phyloP scores from a whole-genome alignment of 2,888 invertebrate genomes.

The Alcis repandata region DNA sequence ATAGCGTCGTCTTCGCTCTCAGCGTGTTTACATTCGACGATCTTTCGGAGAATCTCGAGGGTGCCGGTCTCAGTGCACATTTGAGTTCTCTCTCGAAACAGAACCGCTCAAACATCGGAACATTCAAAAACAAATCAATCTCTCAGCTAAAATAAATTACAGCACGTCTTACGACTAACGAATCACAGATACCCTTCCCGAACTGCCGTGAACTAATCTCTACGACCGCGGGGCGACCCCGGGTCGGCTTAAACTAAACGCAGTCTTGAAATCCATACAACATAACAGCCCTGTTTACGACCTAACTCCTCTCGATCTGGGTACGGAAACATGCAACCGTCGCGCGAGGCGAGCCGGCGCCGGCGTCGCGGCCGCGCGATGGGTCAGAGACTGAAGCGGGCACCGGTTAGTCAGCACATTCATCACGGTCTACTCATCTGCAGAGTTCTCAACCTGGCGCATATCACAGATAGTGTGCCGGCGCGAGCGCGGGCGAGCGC shows the following conservation, averaged over 20 bases:
- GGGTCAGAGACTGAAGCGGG: conserved; percentile 63
- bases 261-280: conserved; percentile 80
- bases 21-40: conserved; percentile 17
- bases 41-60: conserved; percentile 12
- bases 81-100: conserved; percentile 24
- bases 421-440: conserved; percentile 71
- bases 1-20: conserved; percentile 34
- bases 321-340: conserved; percentile 69
- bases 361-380: conserved; percentile 42
- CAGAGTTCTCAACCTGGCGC: conserved; percentile 68
- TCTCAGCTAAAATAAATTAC: conserved; percentile 66
- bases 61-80: conserved; percentile 11
- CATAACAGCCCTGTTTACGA: conserved; percentile 67
- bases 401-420: conserved; percentile 74
- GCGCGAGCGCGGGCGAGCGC: conserved; percentile 35
- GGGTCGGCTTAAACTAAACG: conserved; percentile 72
- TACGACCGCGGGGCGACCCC: conserved; percentile 22
- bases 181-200: conserved; percentile 83
- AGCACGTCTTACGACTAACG: conserved; percentile 74
- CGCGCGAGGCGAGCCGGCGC: conserved; percentile 31
- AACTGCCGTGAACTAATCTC: conserved; percentile 67
- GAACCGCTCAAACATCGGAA: conserved; percentile 44
- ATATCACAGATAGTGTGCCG: conserved; percentile 78
- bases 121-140: conserved; percentile 54
- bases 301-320: conserved; percentile 62